Conservation (phyloP, 2,888 invertebrate species). For the Anagyrus pseudococci region DNA sequence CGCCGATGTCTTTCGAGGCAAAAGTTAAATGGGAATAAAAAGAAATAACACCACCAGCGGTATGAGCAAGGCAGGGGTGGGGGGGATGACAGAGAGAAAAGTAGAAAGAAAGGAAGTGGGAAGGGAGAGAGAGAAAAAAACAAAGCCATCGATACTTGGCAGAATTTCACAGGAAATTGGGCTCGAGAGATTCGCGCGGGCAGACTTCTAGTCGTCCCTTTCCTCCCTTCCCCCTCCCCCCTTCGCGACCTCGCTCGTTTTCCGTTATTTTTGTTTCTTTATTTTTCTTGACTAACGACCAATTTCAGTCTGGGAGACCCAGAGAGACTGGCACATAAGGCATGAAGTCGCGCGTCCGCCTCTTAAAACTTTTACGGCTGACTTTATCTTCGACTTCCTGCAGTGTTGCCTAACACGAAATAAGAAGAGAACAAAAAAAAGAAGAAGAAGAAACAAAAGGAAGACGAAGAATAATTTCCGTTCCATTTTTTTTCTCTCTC, state of each 20-base stretch:
- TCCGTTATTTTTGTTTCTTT: background rate
- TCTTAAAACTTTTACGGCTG: conserved; percentile 28
- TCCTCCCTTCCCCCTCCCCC: conserved; percentile 27
- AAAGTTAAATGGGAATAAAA: background rate
- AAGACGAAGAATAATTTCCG: too few species aligned
- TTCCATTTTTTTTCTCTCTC: too few species aligned
- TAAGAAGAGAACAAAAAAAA: background rate
- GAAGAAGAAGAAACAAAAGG: too few species aligned
- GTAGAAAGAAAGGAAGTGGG: too few species aligned
- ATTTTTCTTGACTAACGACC: conserved; percentile 27
- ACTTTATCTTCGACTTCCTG: conserved; percentile 22
- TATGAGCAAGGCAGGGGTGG: conserved; percentile 29
- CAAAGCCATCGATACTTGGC: conserved; percentile 42
- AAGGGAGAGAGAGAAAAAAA: conserved; percentile 41
- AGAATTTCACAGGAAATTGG: conserved; percentile 45
- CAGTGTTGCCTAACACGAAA: too few species aligned
- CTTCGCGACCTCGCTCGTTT: conserved; percentile 7
- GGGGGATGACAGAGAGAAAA: conserved; percentile 30
- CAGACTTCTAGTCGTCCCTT: too few species aligned
- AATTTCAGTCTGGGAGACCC: too few species aligned
- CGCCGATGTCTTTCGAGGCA: conserved; percentile 25
- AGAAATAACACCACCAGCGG: background rate
- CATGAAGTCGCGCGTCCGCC: conserved; percentile 5
- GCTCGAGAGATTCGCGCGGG: conserved; percentile 43
- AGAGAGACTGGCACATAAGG: conserved; percentile 1